These are phyloP conservation scores for Euzophera pinguis DNA, from an alignment of 2,888 invertebrate genomes.

Conservation along the genomic window DNA sequence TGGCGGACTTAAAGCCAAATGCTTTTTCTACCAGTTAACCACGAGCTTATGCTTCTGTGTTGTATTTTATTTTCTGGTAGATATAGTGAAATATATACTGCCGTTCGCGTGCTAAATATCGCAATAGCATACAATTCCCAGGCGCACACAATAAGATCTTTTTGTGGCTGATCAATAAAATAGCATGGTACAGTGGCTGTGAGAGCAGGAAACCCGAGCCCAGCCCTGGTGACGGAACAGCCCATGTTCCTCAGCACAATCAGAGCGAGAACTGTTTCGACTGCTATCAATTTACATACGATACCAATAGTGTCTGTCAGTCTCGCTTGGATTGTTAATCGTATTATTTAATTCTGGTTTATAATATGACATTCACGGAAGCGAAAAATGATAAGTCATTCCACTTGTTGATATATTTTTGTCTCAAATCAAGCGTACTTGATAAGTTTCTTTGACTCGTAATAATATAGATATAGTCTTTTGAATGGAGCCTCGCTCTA, in stretches of 20 bases:
- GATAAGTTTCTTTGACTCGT: too few species aligned
- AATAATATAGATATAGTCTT: too few species aligned
- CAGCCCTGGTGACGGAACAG: constrained; percentile 85
- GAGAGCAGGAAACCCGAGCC: constrained; percentile 84
- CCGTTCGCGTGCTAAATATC: constrained; percentile 29
- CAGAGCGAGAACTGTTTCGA: constrained; percentile 71
- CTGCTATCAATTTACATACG: constrained; percentile 41
- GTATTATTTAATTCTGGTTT: neutral
- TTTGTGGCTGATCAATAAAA: constrained; percentile 59
- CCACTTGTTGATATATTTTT: neutral
- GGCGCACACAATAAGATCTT: constrained; percentile 51
- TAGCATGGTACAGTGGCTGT: constrained; percentile 75
- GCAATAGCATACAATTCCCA: constrained; percentile 52
- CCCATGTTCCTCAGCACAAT: constrained; percentile 76
- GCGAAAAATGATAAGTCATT: neutral
- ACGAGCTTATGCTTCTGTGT: neutral
- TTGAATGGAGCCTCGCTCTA: too few species aligned
- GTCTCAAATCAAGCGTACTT: too few species aligned
- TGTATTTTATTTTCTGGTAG: neutral
- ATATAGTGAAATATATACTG: constrained; percentile 21
- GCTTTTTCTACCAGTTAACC: too few species aligned
- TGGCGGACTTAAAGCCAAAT: too few species aligned
- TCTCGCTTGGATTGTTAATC: neutral
- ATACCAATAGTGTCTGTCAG: neutral
- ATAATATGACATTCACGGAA: neutral